A percentile compares a stretch with the other conserved stretches of the same genome.
Conservation (phyloP, 1,140 invertebrate genomes). For the Caerostris extrusa region DNA sequence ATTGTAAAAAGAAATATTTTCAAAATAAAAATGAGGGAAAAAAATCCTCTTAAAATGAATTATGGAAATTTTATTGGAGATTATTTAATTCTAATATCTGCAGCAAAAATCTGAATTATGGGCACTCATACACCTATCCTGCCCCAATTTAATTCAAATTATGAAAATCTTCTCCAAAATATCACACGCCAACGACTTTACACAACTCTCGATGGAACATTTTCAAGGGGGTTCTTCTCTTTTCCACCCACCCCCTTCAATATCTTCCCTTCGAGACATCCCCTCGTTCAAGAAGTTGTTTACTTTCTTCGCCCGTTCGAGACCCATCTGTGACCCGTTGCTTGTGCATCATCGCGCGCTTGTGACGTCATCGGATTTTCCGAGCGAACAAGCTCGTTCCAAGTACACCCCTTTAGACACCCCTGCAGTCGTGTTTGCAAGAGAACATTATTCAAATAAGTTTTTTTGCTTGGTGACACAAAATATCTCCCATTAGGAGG, state of each 20-base stretch:
- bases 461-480: conserved; percentile 16
- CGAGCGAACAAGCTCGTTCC: conserved; percentile 33
- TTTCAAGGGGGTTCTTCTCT: neutral
- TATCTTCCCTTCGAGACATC: neutral
- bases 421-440: conserved; percentile 19
- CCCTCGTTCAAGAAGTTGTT: conserved; percentile 13
- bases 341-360: neutral
- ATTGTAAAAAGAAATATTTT: no score
- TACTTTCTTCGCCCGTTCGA: conserved; percentile 23
- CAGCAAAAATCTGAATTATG: neutral
- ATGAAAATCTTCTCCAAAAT: conserved; percentile 35
- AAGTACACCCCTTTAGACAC: conserved; percentile 24
- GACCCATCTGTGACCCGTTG: conserved; percentile 45
- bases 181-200: conserved; percentile 37
- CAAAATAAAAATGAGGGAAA: no score
- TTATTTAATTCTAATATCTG: neutral
- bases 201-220: conserved; percentile 27
- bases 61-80: conserved; percentile 5
- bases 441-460: conserved; percentile 65
- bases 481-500: conserved; percentile 33
- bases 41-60: neutral
- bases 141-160: conserved; percentile 59
- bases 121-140: neutral
- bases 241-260: neutral
- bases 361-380: conserved; percentile 56